Base-by-base conservation (phyloP, 2,113 vertebrate species). In the Lontra canadensis region DNA sequence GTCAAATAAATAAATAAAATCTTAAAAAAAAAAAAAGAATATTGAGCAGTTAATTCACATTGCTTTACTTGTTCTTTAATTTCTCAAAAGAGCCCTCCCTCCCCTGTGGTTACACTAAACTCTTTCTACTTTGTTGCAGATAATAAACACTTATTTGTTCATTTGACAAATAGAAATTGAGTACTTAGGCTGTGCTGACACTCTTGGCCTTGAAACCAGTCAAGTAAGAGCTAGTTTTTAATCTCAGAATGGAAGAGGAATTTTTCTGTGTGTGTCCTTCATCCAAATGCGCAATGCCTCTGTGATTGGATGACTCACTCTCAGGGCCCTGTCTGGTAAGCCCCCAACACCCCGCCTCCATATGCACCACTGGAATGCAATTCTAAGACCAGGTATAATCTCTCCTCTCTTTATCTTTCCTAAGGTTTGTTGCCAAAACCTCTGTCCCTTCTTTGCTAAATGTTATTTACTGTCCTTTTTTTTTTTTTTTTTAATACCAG, bases 121-220 rank as follows among this genome's bases (percentile, higher is more conserved):
- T 34, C 23, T 71, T 85, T 90, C 85, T 84, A 74, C 57, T 88
- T 93, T 94, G 59, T 82, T 93, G 65, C 47, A 80, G 49, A 57
- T 93, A 86, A 14, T 25, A 91, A 55, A 61, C 34, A 95, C 26
- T 85, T 49, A 69, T 49, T 84, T 82, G 39, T 95, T 92, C 21
- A 7, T 65, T 92, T 87, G 78, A 89, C 71, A 29, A 25, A 12
- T 25, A 52, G 31, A 92, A 92, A 29, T 31, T 87, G 47, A 87
- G 34, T 17, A 6, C 44, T 95, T 67, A 36, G 15, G 69, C 3
- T 71, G 20, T 89, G 36, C 52, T 94, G 34, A 69, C n/a, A 29
- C 39, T 87, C 42, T 82, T 87, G 87, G 79, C 69, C 71, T 91
- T 96, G 82, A 49, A 85, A 63, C 83, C 80, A 71, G 21, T 83